phyloP scores from a whole-genome alignment of 2,113 vertebrate species.

The Tachycineta bicolor region DNA sequence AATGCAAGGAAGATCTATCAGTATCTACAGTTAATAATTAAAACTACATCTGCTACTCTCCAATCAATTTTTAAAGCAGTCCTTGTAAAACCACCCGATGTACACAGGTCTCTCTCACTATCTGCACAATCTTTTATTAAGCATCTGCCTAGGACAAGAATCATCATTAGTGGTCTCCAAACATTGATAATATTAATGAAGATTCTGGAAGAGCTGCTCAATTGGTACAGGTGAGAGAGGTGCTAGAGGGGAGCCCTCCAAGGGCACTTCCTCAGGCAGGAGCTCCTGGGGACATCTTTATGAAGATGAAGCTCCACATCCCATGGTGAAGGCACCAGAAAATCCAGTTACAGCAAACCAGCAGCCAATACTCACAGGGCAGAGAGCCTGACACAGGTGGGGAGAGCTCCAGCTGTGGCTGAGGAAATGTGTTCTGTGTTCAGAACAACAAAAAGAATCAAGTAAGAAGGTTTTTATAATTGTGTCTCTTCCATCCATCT shows the following conservation, averaged over 20 bases:
- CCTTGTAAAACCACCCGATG: background rate
- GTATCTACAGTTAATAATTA: background rate
- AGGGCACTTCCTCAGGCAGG: background rate
- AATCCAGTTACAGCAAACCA: background rate
- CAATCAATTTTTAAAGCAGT: background rate
- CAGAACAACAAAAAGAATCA: background rate
- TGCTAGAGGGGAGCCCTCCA: background rate
- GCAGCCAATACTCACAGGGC: background rate
- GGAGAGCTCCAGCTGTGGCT: fast-evolving
- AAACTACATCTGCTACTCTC: background rate
- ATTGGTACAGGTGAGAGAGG: background rate
- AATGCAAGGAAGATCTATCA: background rate
- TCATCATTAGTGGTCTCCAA: background rate
- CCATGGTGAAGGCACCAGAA: background rate
- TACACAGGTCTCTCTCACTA: background rate
- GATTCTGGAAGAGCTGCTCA: background rate
- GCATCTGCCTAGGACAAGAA: background rate
- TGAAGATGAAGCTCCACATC: background rate
- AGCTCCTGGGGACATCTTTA: background rate
- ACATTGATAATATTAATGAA: background rate
- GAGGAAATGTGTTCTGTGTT: background rate
- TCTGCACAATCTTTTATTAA: background rate
- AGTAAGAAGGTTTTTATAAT: background rate
- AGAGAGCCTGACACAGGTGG: background rate
- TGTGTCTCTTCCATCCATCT: background rate